phyloP scores from a whole-genome alignment of 2,797 vertebrate genomes.

The Schizopygopsis malacanthus region DNA sequence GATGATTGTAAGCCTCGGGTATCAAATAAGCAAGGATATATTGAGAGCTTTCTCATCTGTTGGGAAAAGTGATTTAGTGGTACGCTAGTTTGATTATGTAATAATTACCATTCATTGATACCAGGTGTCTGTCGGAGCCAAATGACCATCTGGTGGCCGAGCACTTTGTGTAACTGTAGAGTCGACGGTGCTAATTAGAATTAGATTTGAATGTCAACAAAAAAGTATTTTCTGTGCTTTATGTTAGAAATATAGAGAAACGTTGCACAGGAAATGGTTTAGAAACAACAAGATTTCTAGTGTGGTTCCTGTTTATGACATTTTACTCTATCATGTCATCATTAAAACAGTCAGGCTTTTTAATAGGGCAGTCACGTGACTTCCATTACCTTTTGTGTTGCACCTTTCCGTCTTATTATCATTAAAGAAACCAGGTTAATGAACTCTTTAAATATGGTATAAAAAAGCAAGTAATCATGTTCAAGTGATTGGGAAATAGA shows the following conservation, averaged over 20 bases:
- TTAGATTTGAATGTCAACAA: slow-evolving; percentile 7
- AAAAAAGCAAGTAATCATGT: background rate
- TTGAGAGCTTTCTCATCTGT: slow-evolving; percentile 7
- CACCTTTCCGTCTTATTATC: background rate
- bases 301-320: slow-evolving; percentile 65
- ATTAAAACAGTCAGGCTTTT: slow-evolving; percentile 4
- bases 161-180: slow-evolving; percentile 22
- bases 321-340: slow-evolving; percentile 34
- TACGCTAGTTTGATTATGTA: slow-evolving; percentile 34
- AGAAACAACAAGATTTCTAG: slow-evolving; percentile 64
- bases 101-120: slow-evolving; percentile 30
- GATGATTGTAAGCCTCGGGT: background rate
- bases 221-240: slow-evolving; percentile 10
- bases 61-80: slow-evolving; percentile 11
- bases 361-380: slow-evolving; percentile 7
- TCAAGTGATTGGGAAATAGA: background rate
- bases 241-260: slow-evolving; percentile 50
- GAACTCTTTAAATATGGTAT: background rate
- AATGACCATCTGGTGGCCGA: slow-evolving; percentile 9
- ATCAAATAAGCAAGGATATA: background rate
- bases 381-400: slow-evolving; percentile 2
- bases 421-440: background rate
- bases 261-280: slow-evolving; percentile 73
- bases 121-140: slow-evolving; percentile 23
- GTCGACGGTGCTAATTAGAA: background rate